Evolutionary conservation across 2,888 invertebrate genomes (phyloP).

Genomic region (Reticulitermes lucifugus): DNA sequence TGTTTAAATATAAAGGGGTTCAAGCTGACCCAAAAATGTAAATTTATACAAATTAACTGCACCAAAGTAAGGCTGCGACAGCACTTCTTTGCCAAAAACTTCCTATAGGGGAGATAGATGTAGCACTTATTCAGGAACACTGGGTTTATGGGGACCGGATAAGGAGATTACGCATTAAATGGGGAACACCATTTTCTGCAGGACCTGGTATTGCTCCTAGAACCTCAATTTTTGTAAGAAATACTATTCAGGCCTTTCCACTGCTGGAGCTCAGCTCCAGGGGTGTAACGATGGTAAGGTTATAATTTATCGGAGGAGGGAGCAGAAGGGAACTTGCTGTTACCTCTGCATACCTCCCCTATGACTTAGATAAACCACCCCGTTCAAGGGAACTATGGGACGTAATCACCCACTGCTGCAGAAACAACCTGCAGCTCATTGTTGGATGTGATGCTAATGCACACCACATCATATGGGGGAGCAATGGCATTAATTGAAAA

Average conservation of each 20-base stretch:
- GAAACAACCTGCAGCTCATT: no score
- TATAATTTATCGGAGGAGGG: background rate
- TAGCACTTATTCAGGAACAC: background rate
- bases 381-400: background rate
- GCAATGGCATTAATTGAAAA: constrained; percentile 50
- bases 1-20: no score
- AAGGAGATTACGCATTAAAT: no score
- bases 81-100: background rate
- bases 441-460: no score
- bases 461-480: background rate
- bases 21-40: no score
- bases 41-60: background rate
- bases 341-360: background rate
- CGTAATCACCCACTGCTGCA: no score
- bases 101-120: background rate
- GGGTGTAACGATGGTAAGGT: background rate
- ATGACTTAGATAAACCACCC: background rate
- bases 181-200: background rate
- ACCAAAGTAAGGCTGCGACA: background rate
- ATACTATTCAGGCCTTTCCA: background rate
- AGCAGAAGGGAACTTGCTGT: background rate
- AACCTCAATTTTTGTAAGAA: background rate
- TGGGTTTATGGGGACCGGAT: background rate
- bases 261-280: background rate
- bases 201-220: background rate